phyloP scores from a whole-genome alignment of 2,797 vertebrate species.

The Eulemur coronatus region DNA sequence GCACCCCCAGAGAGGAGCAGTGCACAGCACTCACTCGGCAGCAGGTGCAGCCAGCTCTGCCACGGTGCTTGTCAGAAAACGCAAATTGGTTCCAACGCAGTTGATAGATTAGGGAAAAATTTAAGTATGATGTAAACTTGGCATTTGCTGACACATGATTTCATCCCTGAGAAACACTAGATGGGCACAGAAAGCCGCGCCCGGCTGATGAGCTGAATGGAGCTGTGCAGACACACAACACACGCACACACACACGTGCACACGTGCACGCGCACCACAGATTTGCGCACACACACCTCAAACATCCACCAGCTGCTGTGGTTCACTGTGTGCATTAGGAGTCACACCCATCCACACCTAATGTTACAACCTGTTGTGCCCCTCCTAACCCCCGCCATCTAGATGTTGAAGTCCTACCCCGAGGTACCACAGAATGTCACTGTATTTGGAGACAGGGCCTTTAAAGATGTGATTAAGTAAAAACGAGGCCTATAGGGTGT shows the following conservation, averaged over 20 bases:
- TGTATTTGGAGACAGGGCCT: background rate
- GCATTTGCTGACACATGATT: background rate
- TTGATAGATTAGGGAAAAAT: fast-evolving
- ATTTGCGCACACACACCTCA: background rate
- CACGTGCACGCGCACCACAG: background rate
- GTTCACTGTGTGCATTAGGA: fast-evolving
- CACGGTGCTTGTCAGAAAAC: background rate
- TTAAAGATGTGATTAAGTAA: background rate
- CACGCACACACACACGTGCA: background rate
- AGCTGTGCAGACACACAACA: background rate
- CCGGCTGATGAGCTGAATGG: background rate
- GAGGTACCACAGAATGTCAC: fast-evolving
- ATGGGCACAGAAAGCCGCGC: background rate
- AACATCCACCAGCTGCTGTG: background rate
- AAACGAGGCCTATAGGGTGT: background rate
- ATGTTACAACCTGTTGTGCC: fast-evolving
- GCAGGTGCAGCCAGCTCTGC: fast-evolving
- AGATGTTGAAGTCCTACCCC: background rate
- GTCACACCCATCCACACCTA: fast-evolving
- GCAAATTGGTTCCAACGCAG: fast-evolving
- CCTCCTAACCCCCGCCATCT: too few relatives aligned
- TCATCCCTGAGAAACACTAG: background rate
- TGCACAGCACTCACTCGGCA: fast-evolving
- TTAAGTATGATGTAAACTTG: fast-evolving
- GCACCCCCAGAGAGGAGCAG: fast-evolving